Percentiles rank a stretch among this genome's conserved stretches.
Evolutionary conservation across 2,113 vertebrate species (phyloP).

Genomic region (Thunnus thynnus): DNA sequence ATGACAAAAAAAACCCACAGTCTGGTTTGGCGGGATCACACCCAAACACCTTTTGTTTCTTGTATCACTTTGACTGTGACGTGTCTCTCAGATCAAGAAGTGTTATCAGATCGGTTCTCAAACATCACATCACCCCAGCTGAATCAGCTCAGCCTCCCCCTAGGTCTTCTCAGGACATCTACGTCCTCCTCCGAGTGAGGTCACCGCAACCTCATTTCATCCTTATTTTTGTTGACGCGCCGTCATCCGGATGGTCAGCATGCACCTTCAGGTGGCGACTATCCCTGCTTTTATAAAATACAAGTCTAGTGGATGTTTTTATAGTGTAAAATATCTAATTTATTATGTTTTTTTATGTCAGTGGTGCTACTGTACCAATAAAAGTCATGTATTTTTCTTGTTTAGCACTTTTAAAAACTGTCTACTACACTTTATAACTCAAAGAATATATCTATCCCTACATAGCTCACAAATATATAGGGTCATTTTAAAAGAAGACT

Average conservation of each 20-base stretch:
- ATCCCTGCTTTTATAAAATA: background rate
- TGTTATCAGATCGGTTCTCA: background rate
- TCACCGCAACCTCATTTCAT: constrained; percentile 56
- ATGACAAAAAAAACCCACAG: background rate
- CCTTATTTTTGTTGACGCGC: constrained; percentile 11
- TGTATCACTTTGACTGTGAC: no score
- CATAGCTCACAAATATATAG: background rate
- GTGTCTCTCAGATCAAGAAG: background rate
- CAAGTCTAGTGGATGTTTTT: background rate
- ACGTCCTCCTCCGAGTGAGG: constrained; percentile 58
- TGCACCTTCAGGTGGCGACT: background rate
- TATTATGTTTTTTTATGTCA: no score
- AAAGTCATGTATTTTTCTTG: no score
- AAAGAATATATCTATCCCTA: no score
- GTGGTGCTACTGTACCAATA: no score
- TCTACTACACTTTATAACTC: no score
- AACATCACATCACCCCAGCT: constrained; percentile 46
- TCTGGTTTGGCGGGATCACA: background rate
- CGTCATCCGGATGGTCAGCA: background rate
- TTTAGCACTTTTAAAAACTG: no score
- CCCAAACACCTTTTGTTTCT: background rate
- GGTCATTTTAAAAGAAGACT: background rate
- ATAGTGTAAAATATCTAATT: background rate
- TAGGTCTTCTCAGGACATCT: constrained; percentile 57
- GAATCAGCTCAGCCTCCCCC: constrained; percentile 72